Conservation (phyloP, 2,113 vertebrate species). For the Lophotis ruficrista region DNA sequence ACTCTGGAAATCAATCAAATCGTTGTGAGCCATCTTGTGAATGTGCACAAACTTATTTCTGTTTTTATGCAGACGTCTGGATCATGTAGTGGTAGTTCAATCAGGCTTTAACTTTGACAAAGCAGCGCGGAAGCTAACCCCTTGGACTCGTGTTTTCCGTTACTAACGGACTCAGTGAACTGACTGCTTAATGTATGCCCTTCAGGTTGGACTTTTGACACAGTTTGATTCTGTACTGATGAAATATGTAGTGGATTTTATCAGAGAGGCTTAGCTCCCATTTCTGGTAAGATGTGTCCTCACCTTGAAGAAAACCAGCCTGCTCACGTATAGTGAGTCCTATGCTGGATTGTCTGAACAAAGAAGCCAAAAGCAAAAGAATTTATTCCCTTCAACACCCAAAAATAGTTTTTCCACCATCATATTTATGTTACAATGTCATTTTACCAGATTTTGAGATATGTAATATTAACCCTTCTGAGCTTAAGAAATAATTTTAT, state of each 20-base stretch:
- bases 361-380: neutral
- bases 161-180: neutral
- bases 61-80: neutral
- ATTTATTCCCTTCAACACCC: neutral
- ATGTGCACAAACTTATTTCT: neutral
- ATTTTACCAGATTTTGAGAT: neutral
- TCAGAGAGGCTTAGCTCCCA: neutral
- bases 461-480: neutral
- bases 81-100: neutral
- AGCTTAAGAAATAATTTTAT: neutral
- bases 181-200: no score
- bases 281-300: neutral
- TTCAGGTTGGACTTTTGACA: neutral
- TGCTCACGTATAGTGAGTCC: neutral
- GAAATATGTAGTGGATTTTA: neutral
- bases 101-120: neutral
- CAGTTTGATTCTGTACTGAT: neutral
- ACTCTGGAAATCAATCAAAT: neutral
- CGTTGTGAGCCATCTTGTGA: neutral
- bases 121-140: neutral
- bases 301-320: neutral
- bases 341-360: neutral
- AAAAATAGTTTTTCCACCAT: neutral
- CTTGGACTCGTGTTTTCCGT: neutral
- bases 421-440: neutral